A percentile compares a stretch with the other conserved stretches of the same genome.
phyloP scores from a whole-genome alignment of 2,797 vertebrate genomes.

The Myotis daubentonii region DNA sequence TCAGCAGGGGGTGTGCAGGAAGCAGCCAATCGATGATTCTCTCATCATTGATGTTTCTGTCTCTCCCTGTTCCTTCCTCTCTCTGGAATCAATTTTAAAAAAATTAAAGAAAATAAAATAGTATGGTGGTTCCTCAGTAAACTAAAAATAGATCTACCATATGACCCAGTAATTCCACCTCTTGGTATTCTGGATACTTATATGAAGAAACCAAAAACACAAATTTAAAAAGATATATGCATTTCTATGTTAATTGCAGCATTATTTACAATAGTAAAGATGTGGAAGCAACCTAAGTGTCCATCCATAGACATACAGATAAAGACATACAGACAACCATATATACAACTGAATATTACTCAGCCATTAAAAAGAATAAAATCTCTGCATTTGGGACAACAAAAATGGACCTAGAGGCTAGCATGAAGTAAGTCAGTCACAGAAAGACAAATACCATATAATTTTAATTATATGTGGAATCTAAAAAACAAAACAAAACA shows the following conservation, averaged over 20 bases:
- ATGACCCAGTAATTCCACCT: neutral
- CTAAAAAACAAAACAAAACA: neutral
- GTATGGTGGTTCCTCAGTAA: neutral
- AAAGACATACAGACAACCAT: neutral
- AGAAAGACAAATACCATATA: neutral
- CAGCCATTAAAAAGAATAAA: neutral
- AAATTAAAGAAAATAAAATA: neutral
- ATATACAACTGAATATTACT: neutral
- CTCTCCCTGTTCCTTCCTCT: neutral
- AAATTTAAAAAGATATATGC: neutral
- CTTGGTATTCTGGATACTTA: neutral
- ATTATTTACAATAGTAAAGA: neutral
- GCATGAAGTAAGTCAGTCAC: neutral
- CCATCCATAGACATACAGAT: neutral
- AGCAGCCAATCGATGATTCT: neutral
- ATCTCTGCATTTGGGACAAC: neutral
- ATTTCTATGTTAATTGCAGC: neutral
- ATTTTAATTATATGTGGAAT: neutral
- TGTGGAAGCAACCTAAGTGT: neutral
- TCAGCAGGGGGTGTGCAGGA: too few species aligned
- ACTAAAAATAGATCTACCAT: neutral
- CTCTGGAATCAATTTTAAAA: neutral
- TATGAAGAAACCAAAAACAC: neutral
- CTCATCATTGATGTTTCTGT: neutral
- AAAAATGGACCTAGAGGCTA: neutral